Evolutionary conservation across 2,888 invertebrate species (phyloP).

Genomic region (Euzophera pinguis): DNA sequence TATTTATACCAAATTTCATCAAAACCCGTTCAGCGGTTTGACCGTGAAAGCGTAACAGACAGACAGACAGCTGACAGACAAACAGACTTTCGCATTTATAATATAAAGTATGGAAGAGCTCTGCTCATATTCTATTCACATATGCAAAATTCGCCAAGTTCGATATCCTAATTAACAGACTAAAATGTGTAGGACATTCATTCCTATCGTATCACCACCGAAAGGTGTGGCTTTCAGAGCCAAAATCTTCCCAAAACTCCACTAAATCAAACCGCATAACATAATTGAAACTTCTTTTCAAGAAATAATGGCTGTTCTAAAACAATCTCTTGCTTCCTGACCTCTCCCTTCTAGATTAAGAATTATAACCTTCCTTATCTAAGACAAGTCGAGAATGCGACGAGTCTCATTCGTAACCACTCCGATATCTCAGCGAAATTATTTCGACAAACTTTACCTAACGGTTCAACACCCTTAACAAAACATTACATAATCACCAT

Average conservation of each 20-base stretch:
- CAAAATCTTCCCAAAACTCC: not conserved
- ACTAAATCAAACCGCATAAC: constrained; percentile 9
- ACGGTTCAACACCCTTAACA: constrained; percentile 49
- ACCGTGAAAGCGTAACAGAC: too few species aligned
- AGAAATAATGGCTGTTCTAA: constrained; percentile 53
- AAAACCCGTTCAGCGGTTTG: too few species aligned
- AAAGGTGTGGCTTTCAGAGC: too few species aligned
- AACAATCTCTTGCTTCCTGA: constrained; percentile 42
- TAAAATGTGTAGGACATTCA: too few species aligned
- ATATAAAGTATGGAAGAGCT: too few species aligned
- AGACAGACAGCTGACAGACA: too few species aligned
- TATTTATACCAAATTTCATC: too few species aligned
- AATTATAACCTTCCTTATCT: constrained; percentile 68
- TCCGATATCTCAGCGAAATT: constrained; percentile 68
- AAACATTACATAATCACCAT: constrained; percentile 19
- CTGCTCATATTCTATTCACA: too few species aligned
- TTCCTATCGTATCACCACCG: too few species aligned
- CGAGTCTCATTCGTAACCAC: constrained; percentile 50
- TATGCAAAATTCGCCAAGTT: too few species aligned
- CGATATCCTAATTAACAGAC: too few species aligned
- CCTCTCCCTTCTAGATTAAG: constrained; percentile 58
- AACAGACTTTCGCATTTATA: too few species aligned
- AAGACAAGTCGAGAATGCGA: constrained; percentile 61
- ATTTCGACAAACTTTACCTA: constrained; percentile 71
- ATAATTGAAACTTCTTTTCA: constrained; percentile 38